Conservation (phyloP, 2,797 vertebrate genomes). For the Harpagifer antarcticus region DNA sequence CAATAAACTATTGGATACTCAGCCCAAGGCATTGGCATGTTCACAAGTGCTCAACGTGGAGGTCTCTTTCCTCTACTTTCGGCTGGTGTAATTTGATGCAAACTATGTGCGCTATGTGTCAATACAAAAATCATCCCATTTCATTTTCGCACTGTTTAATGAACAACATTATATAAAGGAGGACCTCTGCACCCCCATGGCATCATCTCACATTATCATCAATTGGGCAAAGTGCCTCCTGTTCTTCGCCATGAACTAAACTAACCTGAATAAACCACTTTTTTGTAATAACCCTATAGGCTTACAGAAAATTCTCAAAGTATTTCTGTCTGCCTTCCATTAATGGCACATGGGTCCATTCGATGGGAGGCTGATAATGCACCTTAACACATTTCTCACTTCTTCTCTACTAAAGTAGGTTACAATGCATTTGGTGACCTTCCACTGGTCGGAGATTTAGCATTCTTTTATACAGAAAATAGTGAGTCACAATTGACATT, state of each 20-base stretch:
- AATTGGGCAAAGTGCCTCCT: slow-evolving; percentile 13
- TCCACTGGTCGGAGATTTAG: not conserved
- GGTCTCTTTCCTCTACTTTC: slow-evolving; percentile 24
- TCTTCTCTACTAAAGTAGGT: not conserved
- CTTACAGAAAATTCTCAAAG: slow-evolving; percentile 9
- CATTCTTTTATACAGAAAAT: not conserved
- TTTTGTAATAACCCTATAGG: not conserved
- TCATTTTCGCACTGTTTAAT: slow-evolving; percentile 7
- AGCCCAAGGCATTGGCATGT: slow-evolving; percentile 25
- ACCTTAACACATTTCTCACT: slow-evolving; percentile 6
- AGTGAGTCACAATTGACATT: slow-evolving; percentile 9
- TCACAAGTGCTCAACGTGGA: not conserved
- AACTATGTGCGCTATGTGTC: slow-evolving; percentile 33
- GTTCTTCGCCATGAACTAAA: slow-evolving; percentile 14
- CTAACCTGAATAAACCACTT: slow-evolving; percentile 17
- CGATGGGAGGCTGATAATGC: not conserved
- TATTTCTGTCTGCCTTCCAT: slow-evolving; percentile 17
- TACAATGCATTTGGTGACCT: slow-evolving; percentile 8
- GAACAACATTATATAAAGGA: slow-evolving; percentile 3
- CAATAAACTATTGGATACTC: slow-evolving; percentile 28
- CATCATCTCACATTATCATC: slow-evolving; percentile 28
- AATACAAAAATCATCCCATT: slow-evolving; percentile 17
- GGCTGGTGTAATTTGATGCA: slow-evolving; percentile 30
- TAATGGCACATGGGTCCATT: slow-evolving; percentile 5
- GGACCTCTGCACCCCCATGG: slow-evolving; percentile 3